Base-by-base conservation (phyloP, 2,797 vertebrate species). In the Threskiornis aethiopicus region DNA sequence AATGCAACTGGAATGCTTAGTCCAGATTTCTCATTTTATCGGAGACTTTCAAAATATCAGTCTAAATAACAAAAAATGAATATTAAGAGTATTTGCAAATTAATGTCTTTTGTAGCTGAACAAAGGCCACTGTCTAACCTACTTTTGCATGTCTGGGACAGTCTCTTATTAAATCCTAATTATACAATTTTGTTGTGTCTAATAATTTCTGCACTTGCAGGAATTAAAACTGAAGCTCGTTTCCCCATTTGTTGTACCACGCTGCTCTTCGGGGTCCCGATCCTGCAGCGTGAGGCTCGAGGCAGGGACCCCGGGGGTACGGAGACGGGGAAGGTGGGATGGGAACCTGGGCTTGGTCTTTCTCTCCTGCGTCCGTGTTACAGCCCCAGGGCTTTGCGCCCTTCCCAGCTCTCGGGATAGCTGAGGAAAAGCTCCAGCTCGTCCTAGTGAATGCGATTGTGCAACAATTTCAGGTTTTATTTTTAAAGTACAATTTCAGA, bases 71-170 rank as follows among this genome's bases (percentile, higher is more conserved):
- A 90, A 88, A 91, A 96, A 90, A 87, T 24, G 28, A 95, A 93
- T 94, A 96, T 94, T 94, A 89, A 93, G 75, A 85, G 41, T 87
- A 87, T 95, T 97, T 93, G 90, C 94, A 97, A 97, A 94, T 96
- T 94, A 95, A 93, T 29, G 54, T 89, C 90, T 96, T 96, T 96
- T 97, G 94, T 95, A 96, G 94, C 85, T 84, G 89, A 96, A 97
- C 92, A 97, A 97, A 97, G 89, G 90, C 84, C 69, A 41, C 91
- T 58, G 86, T 85, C 86, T 91, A 93, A 93, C 81, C 76, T 87
- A 94, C 69, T 96, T 93, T 92, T 80, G 76, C 86, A 78, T 95
- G 92, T 95, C 93, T 96, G 95, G 94, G 89, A 91, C 87, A 73
- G 92, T 78, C 69, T 89, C 93, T 95, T 95, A 95, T 97, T 95